Percentiles rank a stretch among this genome's conserved stretches.
Evolutionary conservation across 1,140 invertebrate species (phyloP).

Genomic region (Diorhabda sublineata): DNA sequence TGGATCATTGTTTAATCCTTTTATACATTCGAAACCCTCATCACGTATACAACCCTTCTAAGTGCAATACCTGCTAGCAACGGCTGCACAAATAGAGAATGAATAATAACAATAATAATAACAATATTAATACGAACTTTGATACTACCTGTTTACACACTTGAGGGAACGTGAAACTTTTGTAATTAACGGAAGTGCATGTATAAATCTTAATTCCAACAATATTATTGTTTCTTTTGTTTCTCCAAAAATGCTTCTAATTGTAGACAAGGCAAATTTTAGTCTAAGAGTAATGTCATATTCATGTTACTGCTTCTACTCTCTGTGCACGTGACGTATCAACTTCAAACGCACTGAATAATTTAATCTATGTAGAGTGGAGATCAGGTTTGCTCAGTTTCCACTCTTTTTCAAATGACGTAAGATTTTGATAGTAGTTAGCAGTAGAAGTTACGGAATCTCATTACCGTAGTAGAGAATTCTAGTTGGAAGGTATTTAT

Average conservation of each 20-base stretch:
- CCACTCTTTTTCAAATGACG: not conserved
- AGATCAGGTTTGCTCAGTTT: not conserved
- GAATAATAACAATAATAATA: too few relatives aligned
- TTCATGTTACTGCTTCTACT: not conserved
- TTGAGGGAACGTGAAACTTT: too few relatives aligned
- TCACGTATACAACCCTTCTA: too few relatives aligned
- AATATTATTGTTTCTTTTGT: not conserved
- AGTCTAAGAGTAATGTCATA: not conserved
- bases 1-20: too few relatives aligned
- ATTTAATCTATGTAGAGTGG: not conserved
- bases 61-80: too few relatives aligned
- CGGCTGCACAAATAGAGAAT: too few relatives aligned
- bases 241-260: not conserved
- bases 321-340: constrained; percentile 1
- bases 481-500: too few relatives aligned
- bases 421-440: not conserved
- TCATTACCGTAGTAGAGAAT: too few relatives aligned
- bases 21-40: too few relatives aligned
- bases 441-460: not conserved
- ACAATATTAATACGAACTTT: too few relatives aligned
- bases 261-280: not conserved
- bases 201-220: not conserved
- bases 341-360: not conserved
- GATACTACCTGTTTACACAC: too few relatives aligned
- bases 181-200: not conserved